These are phyloP conservation scores for Agapetus fuscipes DNA, from an alignment of 2,888 invertebrate species.

Conservation along the genomic window DNA sequence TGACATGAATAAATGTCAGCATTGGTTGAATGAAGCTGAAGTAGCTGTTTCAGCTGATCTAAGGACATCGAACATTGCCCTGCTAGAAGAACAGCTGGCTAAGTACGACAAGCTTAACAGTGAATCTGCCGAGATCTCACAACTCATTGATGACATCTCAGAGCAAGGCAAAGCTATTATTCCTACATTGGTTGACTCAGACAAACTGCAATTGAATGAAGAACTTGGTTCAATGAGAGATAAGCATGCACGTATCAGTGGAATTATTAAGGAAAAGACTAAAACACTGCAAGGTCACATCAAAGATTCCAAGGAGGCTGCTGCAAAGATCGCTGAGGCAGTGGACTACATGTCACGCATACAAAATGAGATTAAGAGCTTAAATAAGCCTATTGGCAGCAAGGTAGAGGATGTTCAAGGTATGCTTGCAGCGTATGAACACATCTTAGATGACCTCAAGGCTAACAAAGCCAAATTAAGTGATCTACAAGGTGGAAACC, in stretches of 20 bases:
- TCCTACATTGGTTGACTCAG: constrained; percentile 74
- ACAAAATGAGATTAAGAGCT: constrained; percentile 72
- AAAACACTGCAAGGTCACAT: constrained; percentile 66
- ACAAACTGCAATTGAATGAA: constrained; percentile 74
- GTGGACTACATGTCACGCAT: constrained; percentile 70
- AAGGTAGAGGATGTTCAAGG: constrained; percentile 83
- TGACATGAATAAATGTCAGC: constrained; percentile 68
- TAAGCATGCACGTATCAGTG: constrained; percentile 63
- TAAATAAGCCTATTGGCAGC: constrained; percentile 80
- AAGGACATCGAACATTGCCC: constrained; percentile 67
- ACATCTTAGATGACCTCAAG: constrained; percentile 67
- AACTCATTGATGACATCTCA: constrained; percentile 62
- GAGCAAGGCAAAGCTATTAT: constrained; percentile 73
- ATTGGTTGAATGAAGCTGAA: constrained; percentile 88
- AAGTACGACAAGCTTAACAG: constrained; percentile 73
- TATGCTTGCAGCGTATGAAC: constrained; percentile 68
- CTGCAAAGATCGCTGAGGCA: constrained; percentile 69
- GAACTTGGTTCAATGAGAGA: constrained; percentile 70
- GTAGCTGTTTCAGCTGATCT: constrained; percentile 75
- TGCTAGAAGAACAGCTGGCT: constrained; percentile 78
- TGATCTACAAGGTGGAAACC: constrained; percentile 65
- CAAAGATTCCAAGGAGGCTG: constrained; percentile 71
- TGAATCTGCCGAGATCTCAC: constrained; percentile 61
- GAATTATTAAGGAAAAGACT: constrained; percentile 66
- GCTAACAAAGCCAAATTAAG: constrained; percentile 67